Conservation (phyloP, 2,888 invertebrate species). For the Rhagonycha fulva region DNA sequence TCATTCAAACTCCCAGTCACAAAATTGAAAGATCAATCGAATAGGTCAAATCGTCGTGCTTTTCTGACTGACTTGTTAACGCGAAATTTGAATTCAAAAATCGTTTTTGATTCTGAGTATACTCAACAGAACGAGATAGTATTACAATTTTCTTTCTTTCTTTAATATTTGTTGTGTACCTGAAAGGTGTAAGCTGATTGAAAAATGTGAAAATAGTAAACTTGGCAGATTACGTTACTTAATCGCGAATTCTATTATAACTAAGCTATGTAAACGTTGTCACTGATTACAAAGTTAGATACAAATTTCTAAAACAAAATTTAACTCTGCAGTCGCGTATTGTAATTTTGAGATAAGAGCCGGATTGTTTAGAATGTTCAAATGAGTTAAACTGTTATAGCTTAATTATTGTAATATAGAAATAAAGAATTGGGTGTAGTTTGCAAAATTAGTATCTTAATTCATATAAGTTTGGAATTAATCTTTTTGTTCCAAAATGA, state of each 20-base stretch:
- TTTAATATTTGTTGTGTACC: too few species aligned
- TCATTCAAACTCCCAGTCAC: too few species aligned
- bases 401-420: slow-evolving; percentile 10
- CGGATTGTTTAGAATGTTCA: background rate
- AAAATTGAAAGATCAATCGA: too few species aligned
- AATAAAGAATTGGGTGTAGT: slow-evolving; percentile 17
- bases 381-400: background rate
- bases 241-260: background rate
- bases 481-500: slow-evolving; percentile 22
- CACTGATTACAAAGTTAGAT: background rate
- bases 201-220: background rate
- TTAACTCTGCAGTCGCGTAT: background rate
- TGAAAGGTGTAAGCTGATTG: background rate
- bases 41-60: too few species aligned
- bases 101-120: too few species aligned
- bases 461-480: slow-evolving; percentile 19
- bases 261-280: background rate
- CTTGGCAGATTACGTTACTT: background rate
- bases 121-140: too few species aligned
- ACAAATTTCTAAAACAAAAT: background rate
- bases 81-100: too few species aligned
- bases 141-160: too few species aligned
- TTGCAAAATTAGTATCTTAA: slow-evolving; percentile 18
- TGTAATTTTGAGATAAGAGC: background rate
- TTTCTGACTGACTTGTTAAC: too few species aligned